Evolutionary conservation across 2,888 invertebrate genomes (phyloP).

Genomic region (Micropterix aruncella): DNA sequence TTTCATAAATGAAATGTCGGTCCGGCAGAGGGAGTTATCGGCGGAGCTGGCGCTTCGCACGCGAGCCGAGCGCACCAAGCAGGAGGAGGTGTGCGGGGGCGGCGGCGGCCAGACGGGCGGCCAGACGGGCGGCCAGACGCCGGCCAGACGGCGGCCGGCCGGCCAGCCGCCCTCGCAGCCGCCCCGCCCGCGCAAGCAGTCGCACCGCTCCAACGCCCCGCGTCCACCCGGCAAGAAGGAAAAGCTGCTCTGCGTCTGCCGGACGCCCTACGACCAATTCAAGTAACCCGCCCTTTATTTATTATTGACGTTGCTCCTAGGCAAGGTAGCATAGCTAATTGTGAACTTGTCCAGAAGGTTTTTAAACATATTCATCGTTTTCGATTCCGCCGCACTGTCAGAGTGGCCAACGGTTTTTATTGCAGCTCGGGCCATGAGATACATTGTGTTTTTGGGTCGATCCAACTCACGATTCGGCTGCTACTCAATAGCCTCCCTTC

Average conservation of each 20-base stretch:
- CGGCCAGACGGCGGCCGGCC: conserved; percentile 14
- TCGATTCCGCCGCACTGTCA: no score
- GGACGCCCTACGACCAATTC: conserved; percentile 89
- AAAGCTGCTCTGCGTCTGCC: conserved; percentile 81
- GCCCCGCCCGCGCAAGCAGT: conserved; percentile 8
- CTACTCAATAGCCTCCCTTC: no score
- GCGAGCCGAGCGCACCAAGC: conserved; percentile 55
- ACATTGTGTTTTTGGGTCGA: no score
- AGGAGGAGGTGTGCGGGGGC: conserved; percentile 49
- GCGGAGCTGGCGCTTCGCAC: conserved; percentile 56
- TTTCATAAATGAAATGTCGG: no score
- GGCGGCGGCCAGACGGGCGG: conserved; percentile 23
- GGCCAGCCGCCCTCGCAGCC: conserved; percentile 10
- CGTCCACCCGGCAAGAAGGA: conserved; percentile 42
- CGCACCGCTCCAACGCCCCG: conserved; percentile 6
- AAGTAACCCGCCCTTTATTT: no score
- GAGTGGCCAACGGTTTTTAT: no score
- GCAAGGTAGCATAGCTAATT: no score
- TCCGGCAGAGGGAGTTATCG: conserved; percentile 55
- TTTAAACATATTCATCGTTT: no score
- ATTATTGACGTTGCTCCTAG: no score
- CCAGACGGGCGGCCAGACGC: conserved; percentile 20
- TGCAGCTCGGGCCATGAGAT: no score
- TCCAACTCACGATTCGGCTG: no score
- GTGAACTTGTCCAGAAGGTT: no score